Percentiles rank a stretch among this genome's conserved stretches.
These are phyloP conservation scores for Drosophila infuscata DNA, from an alignment of 2,888 invertebrate species.

Conservation along the genomic window DNA sequence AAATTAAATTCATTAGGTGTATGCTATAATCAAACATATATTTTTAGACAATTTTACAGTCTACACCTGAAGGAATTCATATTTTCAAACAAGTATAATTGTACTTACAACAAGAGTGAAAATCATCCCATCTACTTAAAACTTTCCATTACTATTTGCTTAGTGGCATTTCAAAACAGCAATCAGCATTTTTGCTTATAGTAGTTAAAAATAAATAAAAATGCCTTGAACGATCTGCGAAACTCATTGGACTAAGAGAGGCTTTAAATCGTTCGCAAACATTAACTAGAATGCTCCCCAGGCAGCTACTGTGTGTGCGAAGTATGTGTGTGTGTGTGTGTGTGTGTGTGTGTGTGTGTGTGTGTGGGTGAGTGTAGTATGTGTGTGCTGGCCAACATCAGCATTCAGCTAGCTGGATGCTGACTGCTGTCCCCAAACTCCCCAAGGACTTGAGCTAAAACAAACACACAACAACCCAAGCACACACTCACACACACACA, in stretches of 20 bases:
- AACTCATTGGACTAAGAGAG: slow-evolving; percentile 7
- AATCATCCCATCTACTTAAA: not conserved
- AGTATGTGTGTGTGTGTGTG: slow-evolving; percentile 10
- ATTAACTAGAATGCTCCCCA: slow-evolving; percentile 22
- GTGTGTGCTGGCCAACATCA: slow-evolving; percentile 29
- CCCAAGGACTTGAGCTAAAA: slow-evolving; percentile 45
- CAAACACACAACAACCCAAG: slow-evolving; percentile 27
- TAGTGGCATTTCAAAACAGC: not conserved
- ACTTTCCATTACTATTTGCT: not conserved
- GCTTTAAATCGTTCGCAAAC: slow-evolving; percentile 27
- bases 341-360: slow-evolving; percentile 8
- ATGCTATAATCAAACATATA: not conserved
- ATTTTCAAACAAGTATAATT: not conserved
- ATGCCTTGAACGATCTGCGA: slow-evolving; percentile 3
- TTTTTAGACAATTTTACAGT: not conserved
- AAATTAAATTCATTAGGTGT: not conserved
- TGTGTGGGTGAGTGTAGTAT: slow-evolving; percentile 9
- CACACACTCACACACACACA: slow-evolving; percentile 14
- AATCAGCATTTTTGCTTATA: not conserved
- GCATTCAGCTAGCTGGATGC: slow-evolving; percentile 23
- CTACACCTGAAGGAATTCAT: not conserved
- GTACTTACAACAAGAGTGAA: not conserved
- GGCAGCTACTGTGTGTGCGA: slow-evolving; percentile 12
- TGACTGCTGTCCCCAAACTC: slow-evolving; percentile 13
- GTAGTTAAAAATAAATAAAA: not conserved